A percentile compares a stretch with the other conserved stretches of the same genome.
These are phyloP conservation scores for Tuberolachnus salignus DNA, from an alignment of 2,888 invertebrate genomes.

Conservation along the genomic window DNA sequence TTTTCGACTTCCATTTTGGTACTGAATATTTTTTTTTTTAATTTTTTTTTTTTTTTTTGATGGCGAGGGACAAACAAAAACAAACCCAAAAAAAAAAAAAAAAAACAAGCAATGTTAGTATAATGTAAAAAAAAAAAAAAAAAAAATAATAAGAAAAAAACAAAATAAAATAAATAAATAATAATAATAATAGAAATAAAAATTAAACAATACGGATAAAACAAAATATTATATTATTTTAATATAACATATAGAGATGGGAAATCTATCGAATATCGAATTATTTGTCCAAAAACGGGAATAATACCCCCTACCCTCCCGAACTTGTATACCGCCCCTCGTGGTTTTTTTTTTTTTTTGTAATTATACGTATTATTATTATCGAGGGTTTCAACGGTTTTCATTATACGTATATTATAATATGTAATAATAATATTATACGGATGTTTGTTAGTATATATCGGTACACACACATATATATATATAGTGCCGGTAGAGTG, in stretches of 20 bases:
- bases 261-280: background rate
- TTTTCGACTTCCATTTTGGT: conserved; percentile 83
- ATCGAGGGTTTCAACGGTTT: too few relatives aligned
- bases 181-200: too few relatives aligned
- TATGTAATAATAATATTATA: too few relatives aligned
- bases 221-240: conserved; percentile 17
- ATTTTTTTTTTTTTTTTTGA: conserved; percentile 39
- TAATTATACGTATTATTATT: too few relatives aligned
- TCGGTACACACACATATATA: too few relatives aligned
- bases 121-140: conserved; percentile 58
- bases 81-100: conserved; percentile 59
- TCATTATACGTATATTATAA: too few relatives aligned
- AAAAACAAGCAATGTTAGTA: conserved; percentile 58
- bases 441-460: too few relatives aligned
- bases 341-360: too few relatives aligned
- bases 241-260: too few relatives aligned
- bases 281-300: background rate
- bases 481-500: background rate
- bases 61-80: conserved; percentile 60
- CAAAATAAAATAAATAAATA: too few relatives aligned
- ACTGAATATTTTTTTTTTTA: conserved; percentile 50
- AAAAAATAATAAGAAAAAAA: conserved; percentile 13
- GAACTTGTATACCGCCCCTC: background rate
- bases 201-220: conserved; percentile 41
- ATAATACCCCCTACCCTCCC: too few relatives aligned